Evolutionary conservation across 2,888 invertebrate genomes (phyloP), one percentile per base, ranked within the genome.

Genomic region (Synergus japonicus): DNA sequence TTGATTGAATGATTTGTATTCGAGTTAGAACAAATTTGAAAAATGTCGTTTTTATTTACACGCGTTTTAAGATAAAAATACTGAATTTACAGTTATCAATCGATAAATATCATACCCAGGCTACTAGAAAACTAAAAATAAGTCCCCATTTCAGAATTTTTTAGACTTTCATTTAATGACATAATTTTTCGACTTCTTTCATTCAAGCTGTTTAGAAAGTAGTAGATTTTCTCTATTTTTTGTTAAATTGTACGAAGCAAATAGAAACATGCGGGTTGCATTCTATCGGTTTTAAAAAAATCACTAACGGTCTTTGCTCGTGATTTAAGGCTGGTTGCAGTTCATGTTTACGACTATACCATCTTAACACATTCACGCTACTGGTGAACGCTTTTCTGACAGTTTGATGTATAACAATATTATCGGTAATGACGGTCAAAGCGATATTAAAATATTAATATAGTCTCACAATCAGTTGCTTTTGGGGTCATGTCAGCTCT

Each of bases 281-380:
- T 69, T 69, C 46, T 29, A 44, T 69, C 18, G 22, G 13, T 69
- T 44, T 46, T 49, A 69, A 69, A 69, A 69, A 46, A 54, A 54
- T 69, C 67, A 69, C 67, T 69, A 69, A 69, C 67, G 67, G 67
- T 15, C 46, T 18, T 69, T 69, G 67, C 67, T 22, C 67, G 67
- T 69, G 67, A 69, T 69, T 69, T 49, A 69, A 69, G 46, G 46
- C 67, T 46, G 29, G 46, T 69, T 69, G 67, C 22, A 46, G 67
- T 69, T 69, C 67, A 46, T 46, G 46, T 49, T 69, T 69, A 69
- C 67, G 67, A 22, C 67, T 69, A 22, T 22, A 13, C 44, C 43
- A 46, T 69, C 29, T 69, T 29, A 69, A 69, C 67, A 69, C 46
- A 69, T 69, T 69, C 67, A 69, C 67, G 67, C 67, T 69, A 69